These are phyloP conservation scores for Grus americana DNA, from an alignment of 2,113 vertebrate species.

Conservation along the genomic window DNA sequence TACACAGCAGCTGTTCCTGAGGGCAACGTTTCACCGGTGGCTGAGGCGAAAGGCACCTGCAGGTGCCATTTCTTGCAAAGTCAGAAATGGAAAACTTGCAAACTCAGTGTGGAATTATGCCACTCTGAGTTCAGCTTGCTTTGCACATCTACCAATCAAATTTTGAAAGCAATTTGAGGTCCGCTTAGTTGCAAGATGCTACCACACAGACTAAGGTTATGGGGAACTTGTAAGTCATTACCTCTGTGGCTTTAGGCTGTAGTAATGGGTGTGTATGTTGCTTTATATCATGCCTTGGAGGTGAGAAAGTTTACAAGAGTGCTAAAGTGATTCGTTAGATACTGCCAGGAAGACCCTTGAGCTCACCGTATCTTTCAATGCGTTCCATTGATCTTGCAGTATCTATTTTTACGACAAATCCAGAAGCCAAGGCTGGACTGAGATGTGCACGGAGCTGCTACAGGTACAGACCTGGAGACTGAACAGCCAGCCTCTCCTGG, in stretches of 20 bases:
- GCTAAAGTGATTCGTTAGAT: background rate
- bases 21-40: background rate
- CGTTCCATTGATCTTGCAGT: background rate
- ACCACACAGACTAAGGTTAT: background rate
- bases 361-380: background rate
- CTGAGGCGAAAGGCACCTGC: background rate
- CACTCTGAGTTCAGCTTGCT: background rate
- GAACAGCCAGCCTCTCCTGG: background rate
- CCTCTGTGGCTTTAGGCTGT: background rate
- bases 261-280: fast-evolving
- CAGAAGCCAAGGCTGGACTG: background rate
- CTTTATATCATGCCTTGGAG: background rate
- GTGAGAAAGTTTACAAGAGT: background rate
- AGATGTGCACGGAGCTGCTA: fast-evolving
- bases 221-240: background rate
- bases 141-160: background rate
- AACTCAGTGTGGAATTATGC: background rate
- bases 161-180: background rate
- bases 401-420: background rate
- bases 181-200: background rate
- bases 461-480: background rate
- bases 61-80: background rate
- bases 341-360: background rate
- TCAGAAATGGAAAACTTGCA: background rate
- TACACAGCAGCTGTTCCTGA: fast-evolving